A percentile compares a stretch with the other conserved stretches of the same genome.
Evolutionary conservation across 2,797 vertebrate genomes (phyloP).

Genomic region (Melanotaenia pygmaea): DNA sequence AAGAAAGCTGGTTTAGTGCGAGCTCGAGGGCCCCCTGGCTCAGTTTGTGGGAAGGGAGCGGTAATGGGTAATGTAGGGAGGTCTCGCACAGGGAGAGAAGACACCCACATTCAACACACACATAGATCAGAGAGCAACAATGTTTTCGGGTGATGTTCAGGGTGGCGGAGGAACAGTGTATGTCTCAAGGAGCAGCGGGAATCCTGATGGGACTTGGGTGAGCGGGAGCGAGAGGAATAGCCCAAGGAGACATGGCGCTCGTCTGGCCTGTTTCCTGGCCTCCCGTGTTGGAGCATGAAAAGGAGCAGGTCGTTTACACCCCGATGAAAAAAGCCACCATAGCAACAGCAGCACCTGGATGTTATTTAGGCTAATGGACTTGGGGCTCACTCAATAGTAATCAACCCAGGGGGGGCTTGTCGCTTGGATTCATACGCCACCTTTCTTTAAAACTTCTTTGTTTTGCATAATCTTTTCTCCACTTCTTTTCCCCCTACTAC

Average conservation of each 20-base stretch:
- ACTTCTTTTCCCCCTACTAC: constrained; percentile 34
- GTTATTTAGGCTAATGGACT: constrained; percentile 86
- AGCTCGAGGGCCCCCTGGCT: constrained; percentile 62
- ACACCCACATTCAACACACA: constrained; percentile 69
- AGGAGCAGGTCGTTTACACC: constrained; percentile 82
- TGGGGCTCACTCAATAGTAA: constrained; percentile 80
- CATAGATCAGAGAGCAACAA: constrained; percentile 61
- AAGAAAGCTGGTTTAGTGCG: constrained; percentile 72
- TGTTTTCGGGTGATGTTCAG: constrained; percentile 58
- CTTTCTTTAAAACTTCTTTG: constrained; percentile 53
- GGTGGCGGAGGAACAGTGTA: constrained; percentile 51
- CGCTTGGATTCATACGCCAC: constrained; percentile 69
- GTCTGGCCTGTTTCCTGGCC: constrained; percentile 84
- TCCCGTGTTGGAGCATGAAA: constrained; percentile 83
- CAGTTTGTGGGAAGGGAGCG: constrained; percentile 75
- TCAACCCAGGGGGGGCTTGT: constrained; percentile 81
- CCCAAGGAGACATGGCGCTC: constrained; percentile 72
- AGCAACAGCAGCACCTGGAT: constrained; percentile 83
- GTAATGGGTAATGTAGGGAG: constrained; percentile 71
- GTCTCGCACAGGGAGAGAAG: constrained; percentile 73
- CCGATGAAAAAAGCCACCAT: constrained; percentile 78
- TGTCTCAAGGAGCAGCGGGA: constrained; percentile 49
- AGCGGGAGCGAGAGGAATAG: constrained; percentile 67
- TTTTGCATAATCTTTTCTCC: constrained; percentile 25
- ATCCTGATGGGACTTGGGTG: constrained; percentile 74